Evolutionary conservation across 2,113 vertebrate species (phyloP), one percentile per base, ranked within the genome.

Genomic region (Apistogramma diplotaenia): DNA sequence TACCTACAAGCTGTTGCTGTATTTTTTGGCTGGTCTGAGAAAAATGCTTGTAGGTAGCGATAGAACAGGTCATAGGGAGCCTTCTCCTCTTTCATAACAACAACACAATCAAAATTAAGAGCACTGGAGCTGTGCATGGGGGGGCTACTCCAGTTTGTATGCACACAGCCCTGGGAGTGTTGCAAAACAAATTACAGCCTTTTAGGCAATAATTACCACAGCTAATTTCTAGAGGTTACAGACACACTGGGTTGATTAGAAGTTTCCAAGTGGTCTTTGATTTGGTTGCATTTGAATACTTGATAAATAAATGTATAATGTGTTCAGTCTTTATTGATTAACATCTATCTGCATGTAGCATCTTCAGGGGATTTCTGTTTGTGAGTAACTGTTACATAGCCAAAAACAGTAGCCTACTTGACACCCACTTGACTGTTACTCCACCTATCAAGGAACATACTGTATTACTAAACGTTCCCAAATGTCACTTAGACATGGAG

Each of bases 1-100:
- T 99, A 98, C 97, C 96, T 98, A 97, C 98, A 99, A 99, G 97
- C 98, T 98, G 97, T 97, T 97, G 96, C 96, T 95, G 95, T 95
- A 97, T 97, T 97, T 97, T 96, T 97, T 96, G 96, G 96, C 96
- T 94, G 95, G 95, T 96, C 93, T 95, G 95, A 97, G 95, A 96
- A 93, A 93, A 89, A 87, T 18, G 78, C 94, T 95, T 94, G 95
- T 96, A 97, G 95, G 96, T 96, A 95, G 95, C 95, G 95, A 97
- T 96, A 96, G 96, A 96, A 95, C 95, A 96, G 94, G 97, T 96
- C 96, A 89, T 91, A 90, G 95, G 96, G 96, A 96, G 94, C 95
- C 94, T 93, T 93, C 92, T 95, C 92, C 59, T 88, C 76, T 59
- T 90, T 75, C 56, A 86, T 57, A 77, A 84, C 82, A 84, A 78